Base-by-base conservation (phyloP, 2,113 vertebrate genomes). In the Lepisosteus oculatus region DNA sequence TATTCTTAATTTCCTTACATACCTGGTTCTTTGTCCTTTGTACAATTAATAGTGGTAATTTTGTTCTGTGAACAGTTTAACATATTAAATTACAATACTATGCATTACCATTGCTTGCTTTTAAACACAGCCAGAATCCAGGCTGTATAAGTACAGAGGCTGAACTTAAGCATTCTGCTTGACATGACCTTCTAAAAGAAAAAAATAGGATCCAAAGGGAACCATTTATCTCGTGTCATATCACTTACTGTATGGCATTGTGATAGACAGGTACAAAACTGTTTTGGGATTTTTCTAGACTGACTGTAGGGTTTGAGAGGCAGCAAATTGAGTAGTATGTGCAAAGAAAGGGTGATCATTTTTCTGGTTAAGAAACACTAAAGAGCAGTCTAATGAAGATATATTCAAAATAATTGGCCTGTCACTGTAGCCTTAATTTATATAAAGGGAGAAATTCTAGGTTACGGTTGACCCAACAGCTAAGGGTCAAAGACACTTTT, bases 311-410 rank as follows among this genome's bases (percentile, higher is more conserved):
- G 4, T 9, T 42, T 7, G 13, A 45, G 43, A 61, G 54, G 12
- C 14, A 11, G 41, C 1, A 41, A 43, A 61, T 57, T 8, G 68
- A 59, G 29, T 42, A 41, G 47, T 17, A 15, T 43, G 68, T 56
- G 59, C 61, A 63, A 61, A 72, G 55, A 67, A 68, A 13, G 41
- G 78, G 42, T 64, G 42, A 68, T 73, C 63, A 67, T 75, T 76
- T 41, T 64, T 72, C 63, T 72, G 71, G 62, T 75, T 73, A 76
- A 55, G 70, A 43, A 67, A 45, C 45, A 43, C 72, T 73, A 68
- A 72, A 76, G 65, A 65, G 55, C 5, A 67, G 15, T 69, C 65
- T 83, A 81, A 85, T 81, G 79, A 78, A 85, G 79, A 85, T 77
- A 61, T 76, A 77, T 81, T 77, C 29, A 57, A 43, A 69, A 78